Evolutionary conservation across 2,113 vertebrate genomes (phyloP), one percentile per base, ranked within the genome.

Genomic region (Sinocyclocheilus rhinocerous): DNA sequence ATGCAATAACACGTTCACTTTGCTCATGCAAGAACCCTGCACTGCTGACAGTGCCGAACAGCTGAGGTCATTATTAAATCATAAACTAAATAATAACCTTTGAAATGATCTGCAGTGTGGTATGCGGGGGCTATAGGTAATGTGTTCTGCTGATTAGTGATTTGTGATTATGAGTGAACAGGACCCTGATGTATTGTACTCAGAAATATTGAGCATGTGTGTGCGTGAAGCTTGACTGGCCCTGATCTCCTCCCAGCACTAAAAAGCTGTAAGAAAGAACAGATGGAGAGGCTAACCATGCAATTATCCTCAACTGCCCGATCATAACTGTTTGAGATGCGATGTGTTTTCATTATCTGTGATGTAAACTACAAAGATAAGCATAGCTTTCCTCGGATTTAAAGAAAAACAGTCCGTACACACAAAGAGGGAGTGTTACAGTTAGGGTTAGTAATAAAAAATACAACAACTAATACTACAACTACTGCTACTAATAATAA

Each of bases 201-300:
- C 10, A 87, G 70, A 79, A 83, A 70, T 73, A 33, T 83, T 73
- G 81, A 76, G 48, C 75, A 52, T 72, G 67, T 86, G 48, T 48
- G 50, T 86, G 86, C 39, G 26, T 48, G 86, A 84, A 75, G 86
- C 80, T 86, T 84, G 80, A 42, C 78, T 78, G 86, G 81, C 45
- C 84, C 48, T 69, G 83, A 82, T 87, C 59, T 81, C 84, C 73
- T 82, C 6, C 61, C 36, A 81, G 76, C 69, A 83, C 65, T 86
- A 63, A 88, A 86, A 90, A 76, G 86, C 86, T 87, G 52, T 73
- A 78, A 81, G 88, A 88, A 84, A 81, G 85, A 89, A 90, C 89
- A 88, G 87, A 90, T 90, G 87, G 89, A 88, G 59, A 87, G 80
- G 83, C 84, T 79, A 90, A 81, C 76, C 82, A 63, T 52, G 79